These are phyloP conservation scores for Branchellion lobata DNA, from an alignment of 2,888 invertebrate species.

Conservation along the genomic window DNA sequence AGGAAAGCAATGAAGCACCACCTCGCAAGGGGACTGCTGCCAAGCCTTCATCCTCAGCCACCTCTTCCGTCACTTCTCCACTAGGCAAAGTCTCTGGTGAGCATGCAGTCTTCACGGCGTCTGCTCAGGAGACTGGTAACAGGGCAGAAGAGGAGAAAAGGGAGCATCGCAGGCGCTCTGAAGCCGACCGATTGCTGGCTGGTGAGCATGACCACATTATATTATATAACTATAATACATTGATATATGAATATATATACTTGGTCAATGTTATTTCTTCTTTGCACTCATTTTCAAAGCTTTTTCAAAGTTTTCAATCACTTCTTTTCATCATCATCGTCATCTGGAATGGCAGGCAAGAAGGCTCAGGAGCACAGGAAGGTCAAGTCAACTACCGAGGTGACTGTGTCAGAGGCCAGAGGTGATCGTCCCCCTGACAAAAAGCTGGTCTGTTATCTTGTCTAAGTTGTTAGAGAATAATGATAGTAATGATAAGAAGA, in stretches of 20 bases:
- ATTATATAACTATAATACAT: no score
- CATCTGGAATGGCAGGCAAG: neutral
- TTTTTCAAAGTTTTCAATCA: no score
- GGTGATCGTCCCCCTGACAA: neutral
- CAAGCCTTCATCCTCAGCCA: no score
- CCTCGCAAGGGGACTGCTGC: no score
- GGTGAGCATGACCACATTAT: neutral
- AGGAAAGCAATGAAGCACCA: no score
- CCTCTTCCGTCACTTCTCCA: no score
- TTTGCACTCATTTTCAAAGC: no score
- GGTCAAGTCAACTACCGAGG: neutral
- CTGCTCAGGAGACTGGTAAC: neutral
- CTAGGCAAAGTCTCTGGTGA: neutral
- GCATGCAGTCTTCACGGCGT: neutral
- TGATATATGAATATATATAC: no score
- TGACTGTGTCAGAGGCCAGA: neutral
- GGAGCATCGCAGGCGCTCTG: neutral
- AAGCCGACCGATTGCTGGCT: neutral
- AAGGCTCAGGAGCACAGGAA: neutral
- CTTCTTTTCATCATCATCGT: no score
- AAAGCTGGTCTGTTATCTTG: constrained; percentile 16
- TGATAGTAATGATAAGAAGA: no score
- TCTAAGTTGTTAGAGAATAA: no score
- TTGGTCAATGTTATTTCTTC: no score
- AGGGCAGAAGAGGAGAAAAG: neutral